Evolutionary conservation across 1,140 invertebrate species (phyloP).

Genomic region (Papilio polyxenes): DNA sequence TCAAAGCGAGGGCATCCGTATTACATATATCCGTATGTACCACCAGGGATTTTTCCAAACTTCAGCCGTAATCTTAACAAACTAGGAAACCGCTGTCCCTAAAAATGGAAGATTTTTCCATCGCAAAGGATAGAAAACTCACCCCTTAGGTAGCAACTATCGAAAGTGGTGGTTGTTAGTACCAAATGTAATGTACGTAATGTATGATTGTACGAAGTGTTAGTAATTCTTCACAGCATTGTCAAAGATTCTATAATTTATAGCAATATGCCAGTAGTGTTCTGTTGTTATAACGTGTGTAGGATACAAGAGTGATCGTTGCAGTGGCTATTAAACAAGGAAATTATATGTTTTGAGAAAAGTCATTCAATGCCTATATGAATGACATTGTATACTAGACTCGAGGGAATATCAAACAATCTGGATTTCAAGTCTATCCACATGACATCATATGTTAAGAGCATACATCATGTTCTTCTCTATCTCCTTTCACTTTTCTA

Average conservation of each 20-base stretch:
- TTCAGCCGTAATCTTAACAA: neutral
- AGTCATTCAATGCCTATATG: neutral
- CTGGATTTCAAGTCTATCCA: neutral
- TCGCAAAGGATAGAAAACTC: neutral
- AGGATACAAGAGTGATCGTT: neutral
- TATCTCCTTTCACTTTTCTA: no score
- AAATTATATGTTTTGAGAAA: slow-evolving; percentile 19
- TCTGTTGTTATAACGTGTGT: neutral
- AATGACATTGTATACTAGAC: neutral
- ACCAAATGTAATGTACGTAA: neutral
- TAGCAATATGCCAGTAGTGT: neutral
- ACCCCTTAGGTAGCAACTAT: neutral
- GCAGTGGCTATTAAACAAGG: neutral
- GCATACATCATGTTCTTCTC: neutral
- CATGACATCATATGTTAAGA: neutral
- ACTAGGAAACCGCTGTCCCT: neutral
- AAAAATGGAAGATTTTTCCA: neutral
- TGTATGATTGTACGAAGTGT: no score
- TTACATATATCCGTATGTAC: neutral
- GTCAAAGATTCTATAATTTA: neutral
- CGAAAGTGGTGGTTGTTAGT: neutral
- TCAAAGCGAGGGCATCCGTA: neutral
- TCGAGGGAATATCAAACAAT: slow-evolving; percentile 7
- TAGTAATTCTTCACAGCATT: neutral
- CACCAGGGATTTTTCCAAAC: neutral